A percentile compares a stretch with the other conserved stretches of the same genome.
Evolutionary conservation across 2,113 vertebrate species (phyloP).

Genomic region (Dasyornis broadbenti): DNA sequence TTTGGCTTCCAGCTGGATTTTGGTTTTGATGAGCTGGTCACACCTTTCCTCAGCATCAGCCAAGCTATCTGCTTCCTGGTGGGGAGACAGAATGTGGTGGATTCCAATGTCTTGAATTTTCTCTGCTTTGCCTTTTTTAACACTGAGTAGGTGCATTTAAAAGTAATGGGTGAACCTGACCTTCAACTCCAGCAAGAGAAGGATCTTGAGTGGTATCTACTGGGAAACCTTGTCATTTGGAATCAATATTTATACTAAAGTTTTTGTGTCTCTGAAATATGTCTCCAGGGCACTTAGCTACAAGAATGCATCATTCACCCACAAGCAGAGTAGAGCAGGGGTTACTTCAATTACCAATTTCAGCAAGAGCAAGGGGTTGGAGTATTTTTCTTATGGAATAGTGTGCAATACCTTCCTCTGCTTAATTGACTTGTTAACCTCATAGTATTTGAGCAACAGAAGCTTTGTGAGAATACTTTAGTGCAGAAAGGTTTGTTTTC

Average conservation of each 20-base stretch:
- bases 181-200: neutral
- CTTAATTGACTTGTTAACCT: no score
- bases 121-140: neutral
- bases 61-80: neutral
- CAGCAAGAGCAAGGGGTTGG: neutral
- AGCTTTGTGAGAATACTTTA: no score
- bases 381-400: no score
- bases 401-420: no score
- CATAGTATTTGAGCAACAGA: no score
- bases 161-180: neutral
- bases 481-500: no score
- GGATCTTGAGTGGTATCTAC: neutral
- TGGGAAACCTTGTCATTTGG: neutral
- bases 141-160: no score
- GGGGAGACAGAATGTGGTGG: neutral
- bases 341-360: neutral
- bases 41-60: conserved; percentile 84
- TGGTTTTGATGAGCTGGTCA: conserved; percentile 84
- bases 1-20: conserved; percentile 82
- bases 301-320: neutral
- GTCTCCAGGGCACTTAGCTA: rapidly evolving
- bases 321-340: neutral
- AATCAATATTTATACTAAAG: neutral
- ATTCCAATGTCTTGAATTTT: neutral
- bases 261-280: neutral